Conservation (phyloP, 2,888 invertebrate genomes). For the Teleiodes luculella region DNA sequence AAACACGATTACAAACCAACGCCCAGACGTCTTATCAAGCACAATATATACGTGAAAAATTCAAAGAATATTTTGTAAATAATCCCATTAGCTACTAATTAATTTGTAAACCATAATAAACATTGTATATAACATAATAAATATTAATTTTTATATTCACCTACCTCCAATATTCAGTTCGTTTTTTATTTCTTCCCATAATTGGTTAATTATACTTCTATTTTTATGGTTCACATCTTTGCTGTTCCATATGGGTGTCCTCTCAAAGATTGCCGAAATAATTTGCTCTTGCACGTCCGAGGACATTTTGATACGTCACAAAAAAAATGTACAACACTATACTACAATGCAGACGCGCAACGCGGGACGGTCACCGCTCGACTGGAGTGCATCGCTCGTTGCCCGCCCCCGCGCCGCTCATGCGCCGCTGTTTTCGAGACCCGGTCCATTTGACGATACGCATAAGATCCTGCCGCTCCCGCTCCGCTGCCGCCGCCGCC, state of each 20-base stretch:
- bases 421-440: conserved; percentile 11
- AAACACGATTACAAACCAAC: conserved; percentile 18
- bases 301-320: conserved; percentile 27
- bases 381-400: not conserved
- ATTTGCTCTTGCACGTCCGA: conserved; percentile 26
- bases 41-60: conserved; percentile 17
- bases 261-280: conserved; percentile 26
- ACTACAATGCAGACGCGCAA: not conserved
- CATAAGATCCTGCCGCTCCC: conserved; percentile 20
- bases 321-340: conserved; percentile 11
- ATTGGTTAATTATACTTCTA: conserved; percentile 24
- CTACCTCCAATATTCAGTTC: conserved; percentile 25
- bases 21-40: conserved; percentile 22
- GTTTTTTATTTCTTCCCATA: conserved; percentile 24
- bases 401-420: conserved; percentile 12
- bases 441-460: conserved; percentile 17
- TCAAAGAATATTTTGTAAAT: conserved; percentile 25
- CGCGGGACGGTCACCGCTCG: too few species aligned
- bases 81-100: conserved; percentile 13
- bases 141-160: conserved; percentile 22
- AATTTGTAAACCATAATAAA: conserved; percentile 7
- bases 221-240: conserved; percentile 26
- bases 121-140: too few species aligned
- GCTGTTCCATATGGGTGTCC: conserved; percentile 21
- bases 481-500: conserved; percentile 20